Percentiles rank a stretch among this genome's conserved stretches.
phyloP scores from a whole-genome alignment of 2,888 invertebrate genomes.

The Seira ritae region DNA sequence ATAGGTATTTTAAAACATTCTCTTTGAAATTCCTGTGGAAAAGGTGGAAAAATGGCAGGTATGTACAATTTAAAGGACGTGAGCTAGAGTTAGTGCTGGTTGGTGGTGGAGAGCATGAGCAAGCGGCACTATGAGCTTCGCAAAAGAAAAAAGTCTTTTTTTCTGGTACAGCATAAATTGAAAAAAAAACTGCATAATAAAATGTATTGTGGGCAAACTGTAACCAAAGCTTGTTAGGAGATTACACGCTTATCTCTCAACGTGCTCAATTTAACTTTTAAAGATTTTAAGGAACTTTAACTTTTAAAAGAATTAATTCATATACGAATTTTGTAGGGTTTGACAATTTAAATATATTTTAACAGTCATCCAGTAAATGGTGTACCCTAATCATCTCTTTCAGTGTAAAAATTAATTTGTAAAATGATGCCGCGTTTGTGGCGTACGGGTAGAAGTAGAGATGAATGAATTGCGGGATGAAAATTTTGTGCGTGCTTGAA shows the following conservation, averaged over 20 bases:
- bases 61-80: neutral
- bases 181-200: neutral
- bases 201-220: conserved; percentile 6
- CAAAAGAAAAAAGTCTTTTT: neutral
- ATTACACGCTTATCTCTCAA: conserved; percentile 5
- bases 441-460: neutral
- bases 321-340: no score
- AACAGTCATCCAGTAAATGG: no score
- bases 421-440: neutral
- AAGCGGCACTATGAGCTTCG: neutral
- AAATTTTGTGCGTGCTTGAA: neutral
- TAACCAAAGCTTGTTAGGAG: conserved; percentile 11
- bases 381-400: no score
- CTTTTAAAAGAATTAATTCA: no score
- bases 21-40: conserved; percentile 1
- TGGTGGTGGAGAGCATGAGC: neutral
- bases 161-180: neutral
- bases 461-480: neutral
- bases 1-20: neutral
- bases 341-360: no score
- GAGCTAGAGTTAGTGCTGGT: neutral
- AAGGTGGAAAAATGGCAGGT: no score
- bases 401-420: conserved; percentile 3
- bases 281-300: no score
- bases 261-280: neutral